Evolutionary conservation across 2,113 vertebrate genomes (phyloP).

Genomic region (Bufo bufo): DNA sequence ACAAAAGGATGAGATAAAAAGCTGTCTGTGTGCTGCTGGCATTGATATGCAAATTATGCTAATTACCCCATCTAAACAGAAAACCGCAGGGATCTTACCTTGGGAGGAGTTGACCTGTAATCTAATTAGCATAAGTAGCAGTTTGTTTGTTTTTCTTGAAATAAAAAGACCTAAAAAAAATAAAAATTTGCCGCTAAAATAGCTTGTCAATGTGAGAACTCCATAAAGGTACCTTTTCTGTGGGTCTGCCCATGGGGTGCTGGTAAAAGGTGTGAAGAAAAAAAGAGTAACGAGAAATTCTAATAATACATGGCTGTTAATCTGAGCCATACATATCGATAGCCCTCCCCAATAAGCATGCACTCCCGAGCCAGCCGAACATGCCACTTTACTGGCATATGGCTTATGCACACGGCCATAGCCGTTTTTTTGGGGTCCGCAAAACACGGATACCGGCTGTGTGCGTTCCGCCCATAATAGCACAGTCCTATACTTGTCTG

Average conservation of each 20-base stretch:
- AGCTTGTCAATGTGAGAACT: neutral
- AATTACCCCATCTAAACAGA: slow-evolving; percentile 19
- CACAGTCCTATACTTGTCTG: too few species aligned
- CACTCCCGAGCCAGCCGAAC: too few species aligned
- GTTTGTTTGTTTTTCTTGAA: neutral
- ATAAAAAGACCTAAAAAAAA: slow-evolving; percentile 8
- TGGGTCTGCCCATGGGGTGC: neutral
- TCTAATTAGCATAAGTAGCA: slow-evolving; percentile 22
- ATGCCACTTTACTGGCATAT: too few species aligned
- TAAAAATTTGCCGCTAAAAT: neutral
- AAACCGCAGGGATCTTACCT: slow-evolving; percentile 27
- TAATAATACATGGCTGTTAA: too few species aligned
- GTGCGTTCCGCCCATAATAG: too few species aligned
- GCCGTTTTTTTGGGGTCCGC: too few species aligned
- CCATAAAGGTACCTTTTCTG: neutral
- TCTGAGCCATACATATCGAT: too few species aligned
- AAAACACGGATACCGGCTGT: too few species aligned
- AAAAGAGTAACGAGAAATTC: too few species aligned
- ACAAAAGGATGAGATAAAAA: slow-evolving; percentile 38
- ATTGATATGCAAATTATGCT: slow-evolving; percentile 32
- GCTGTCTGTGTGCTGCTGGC: neutral
- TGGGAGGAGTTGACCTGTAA: slow-evolving; percentile 39
- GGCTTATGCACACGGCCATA: too few species aligned
- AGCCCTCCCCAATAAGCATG: too few species aligned
- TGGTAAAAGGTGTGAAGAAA: neutral